phyloP scores from a whole-genome alignment of 2,888 invertebrate species.

The Magallana nippona region DNA sequence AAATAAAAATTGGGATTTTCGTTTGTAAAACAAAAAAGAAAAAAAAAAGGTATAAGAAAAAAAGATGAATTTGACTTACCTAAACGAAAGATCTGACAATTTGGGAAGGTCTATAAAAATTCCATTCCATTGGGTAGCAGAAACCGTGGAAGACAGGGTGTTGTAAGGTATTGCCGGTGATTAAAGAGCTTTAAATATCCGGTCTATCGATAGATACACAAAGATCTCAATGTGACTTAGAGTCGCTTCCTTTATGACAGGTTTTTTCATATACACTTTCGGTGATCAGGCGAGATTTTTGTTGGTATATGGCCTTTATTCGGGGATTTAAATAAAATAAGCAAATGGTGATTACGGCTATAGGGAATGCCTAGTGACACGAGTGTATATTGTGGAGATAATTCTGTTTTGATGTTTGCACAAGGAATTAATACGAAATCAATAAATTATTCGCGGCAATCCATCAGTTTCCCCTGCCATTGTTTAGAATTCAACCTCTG shows the following conservation, averaged over 20 bases:
- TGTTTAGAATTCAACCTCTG: constrained; percentile 1
- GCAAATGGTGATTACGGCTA: constrained; percentile 3
- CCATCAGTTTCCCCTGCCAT: constrained; percentile 3
- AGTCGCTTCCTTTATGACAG: constrained; percentile 9
- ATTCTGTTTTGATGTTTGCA: constrained; percentile 29
- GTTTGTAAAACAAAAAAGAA: no score
- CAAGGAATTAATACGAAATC: constrained; percentile 32
- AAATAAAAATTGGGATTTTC: no score
- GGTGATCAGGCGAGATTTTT: constrained; percentile 31
- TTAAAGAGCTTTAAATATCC: constrained; percentile 27
- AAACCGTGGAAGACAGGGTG: neutral
- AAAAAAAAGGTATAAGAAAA: neutral
- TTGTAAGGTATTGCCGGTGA: neutral
- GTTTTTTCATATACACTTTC: constrained; percentile 21
- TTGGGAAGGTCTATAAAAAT: constrained; percentile 9
- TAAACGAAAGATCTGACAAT: neutral
- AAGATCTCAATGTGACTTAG: constrained; percentile 27
- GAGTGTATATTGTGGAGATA: constrained; percentile 24
- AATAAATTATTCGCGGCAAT: neutral
- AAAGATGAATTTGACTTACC: neutral
- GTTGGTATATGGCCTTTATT: constrained; percentile 27
- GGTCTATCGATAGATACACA: constrained; percentile 22
- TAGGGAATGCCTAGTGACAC: constrained; percentile 33
- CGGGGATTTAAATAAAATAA: constrained; percentile 35
- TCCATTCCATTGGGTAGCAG: constrained; percentile 21